phyloP scores from a whole-genome alignment of 2,113 vertebrate species.

The Ranitomeya imitator region DNA sequence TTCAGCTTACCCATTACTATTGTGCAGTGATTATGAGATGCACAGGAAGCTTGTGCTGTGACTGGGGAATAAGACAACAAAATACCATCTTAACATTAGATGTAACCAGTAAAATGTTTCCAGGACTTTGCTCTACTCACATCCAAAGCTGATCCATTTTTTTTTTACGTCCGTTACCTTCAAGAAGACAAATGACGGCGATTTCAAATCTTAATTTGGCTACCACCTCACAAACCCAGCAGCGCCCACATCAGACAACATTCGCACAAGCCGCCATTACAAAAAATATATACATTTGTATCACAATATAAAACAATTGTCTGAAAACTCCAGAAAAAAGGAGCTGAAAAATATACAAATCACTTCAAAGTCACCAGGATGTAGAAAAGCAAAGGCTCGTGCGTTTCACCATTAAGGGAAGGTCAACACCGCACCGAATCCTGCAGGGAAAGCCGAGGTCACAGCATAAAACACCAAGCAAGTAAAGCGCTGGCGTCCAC shows the following conservation, averaged over 20 bases:
- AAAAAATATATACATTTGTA: neutral
- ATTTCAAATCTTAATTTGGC: neutral
- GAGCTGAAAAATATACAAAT: slow-evolving; percentile 1
- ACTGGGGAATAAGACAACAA: neutral
- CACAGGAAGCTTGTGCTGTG: neutral
- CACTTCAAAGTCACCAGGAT: neutral
- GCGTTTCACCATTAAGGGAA: neutral
- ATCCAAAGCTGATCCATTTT: neutral
- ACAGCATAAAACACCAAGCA: neutral
- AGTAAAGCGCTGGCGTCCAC: neutral
- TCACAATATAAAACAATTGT: neutral
- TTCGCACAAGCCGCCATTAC: neutral
- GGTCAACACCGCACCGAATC: no score
- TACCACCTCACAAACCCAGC: neutral
- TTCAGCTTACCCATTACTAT: neutral
- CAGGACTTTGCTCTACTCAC: neutral
- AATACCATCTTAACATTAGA: neutral
- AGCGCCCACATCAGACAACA: neutral
- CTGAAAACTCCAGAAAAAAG: slow-evolving; percentile 2
- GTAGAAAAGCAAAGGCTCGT: neutral
- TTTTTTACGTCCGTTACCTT: neutral
- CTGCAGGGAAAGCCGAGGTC: no score
- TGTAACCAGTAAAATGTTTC: neutral
- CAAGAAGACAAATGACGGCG: neutral
- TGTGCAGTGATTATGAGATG: neutral